Evolutionary conservation across 2,113 vertebrate species (phyloP), one percentile per base, ranked within the genome.

Genomic region (Platanista minor): DNA sequence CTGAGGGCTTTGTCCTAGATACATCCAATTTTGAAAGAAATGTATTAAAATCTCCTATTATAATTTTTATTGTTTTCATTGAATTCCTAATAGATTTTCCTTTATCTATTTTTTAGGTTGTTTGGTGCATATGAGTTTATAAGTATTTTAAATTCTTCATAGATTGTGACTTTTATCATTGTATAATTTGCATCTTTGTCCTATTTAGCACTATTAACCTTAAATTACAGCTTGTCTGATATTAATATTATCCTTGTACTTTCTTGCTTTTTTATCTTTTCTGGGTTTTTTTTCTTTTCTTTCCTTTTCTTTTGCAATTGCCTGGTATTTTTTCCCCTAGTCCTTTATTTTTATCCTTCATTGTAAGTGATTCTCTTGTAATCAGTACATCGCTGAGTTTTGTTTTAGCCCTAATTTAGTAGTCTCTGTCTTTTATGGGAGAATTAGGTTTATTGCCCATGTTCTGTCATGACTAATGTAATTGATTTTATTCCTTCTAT

Each of bases 311-410:
- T 91, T 46, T 43, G 5, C n/a, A 77, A 33, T 46, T 75, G 6
- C 9, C 62, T 87, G 9, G 2, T 31, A 52, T 18, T n/a, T 84
- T 54, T 74, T 80, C 43, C 15, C 41, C 27, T 31, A 83, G 25
- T 54, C 25, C n/a, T 87, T 54, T 95, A 49, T 62, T 74, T 95
- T 96, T 61, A 66, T 62, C 18, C 80, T 97, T 87, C 2, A 57
- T 57, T 81, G 67, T 62, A 88, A 94, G 6, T 36, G 12, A 87
- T 91, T 69, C 13, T 82, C 41, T 23, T 64, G 2, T 31, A 78
- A 69, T 87, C 14, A 62, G 59, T 31, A 87, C 23, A 59, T 41
- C 57, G 39, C 11, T 93, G 43, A 64, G 39, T 77, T 94, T 96
- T 83, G 39, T 59, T 96, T 72, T 66, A 7, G 2, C 82, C 54